phyloP scores from a whole-genome alignment of 2,888 invertebrate genomes.

The Sarcophaga variegata region DNA sequence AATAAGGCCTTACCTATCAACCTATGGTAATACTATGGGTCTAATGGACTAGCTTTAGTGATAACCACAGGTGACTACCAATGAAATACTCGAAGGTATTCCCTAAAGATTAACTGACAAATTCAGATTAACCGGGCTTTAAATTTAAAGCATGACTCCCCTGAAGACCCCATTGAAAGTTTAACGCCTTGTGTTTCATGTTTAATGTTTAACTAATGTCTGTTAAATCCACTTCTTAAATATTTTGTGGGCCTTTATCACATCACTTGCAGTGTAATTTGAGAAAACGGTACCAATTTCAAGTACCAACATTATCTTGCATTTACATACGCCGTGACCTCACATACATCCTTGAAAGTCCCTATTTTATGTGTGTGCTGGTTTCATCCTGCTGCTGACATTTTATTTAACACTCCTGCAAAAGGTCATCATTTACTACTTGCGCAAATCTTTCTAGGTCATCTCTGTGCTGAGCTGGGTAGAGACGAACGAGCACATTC shows the following conservation, averaged over 20 bases:
- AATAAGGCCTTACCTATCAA: too few relatives aligned
- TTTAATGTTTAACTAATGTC: too few relatives aligned
- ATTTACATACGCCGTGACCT: background rate
- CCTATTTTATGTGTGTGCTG: background rate
- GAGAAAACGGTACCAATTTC: background rate
- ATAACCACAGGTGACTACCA: too few relatives aligned
- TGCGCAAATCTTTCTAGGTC: slow-evolving; percentile 33
- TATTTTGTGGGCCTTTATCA: too few relatives aligned
- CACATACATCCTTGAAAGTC: background rate
- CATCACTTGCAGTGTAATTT: too few relatives aligned
- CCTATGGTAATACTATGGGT: too few relatives aligned
- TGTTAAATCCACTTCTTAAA: too few relatives aligned
- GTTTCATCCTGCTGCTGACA: background rate
- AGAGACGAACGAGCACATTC: background rate
- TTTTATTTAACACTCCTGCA: background rate
- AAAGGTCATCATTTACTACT: slow-evolving; percentile 10
- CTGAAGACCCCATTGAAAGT: too few relatives aligned
- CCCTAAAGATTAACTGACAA: background rate
- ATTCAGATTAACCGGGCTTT: background rate
- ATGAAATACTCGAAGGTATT: too few relatives aligned
- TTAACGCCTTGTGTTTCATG: too few relatives aligned
- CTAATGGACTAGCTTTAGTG: too few relatives aligned
- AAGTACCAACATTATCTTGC: background rate
- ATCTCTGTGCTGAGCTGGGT: background rate
- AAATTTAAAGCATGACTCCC: background rate